Percentiles rank a stretch among this genome's conserved stretches.
Evolutionary conservation across 2,888 invertebrate genomes (phyloP).

Genomic region (Chymomyza caudatula): DNA sequence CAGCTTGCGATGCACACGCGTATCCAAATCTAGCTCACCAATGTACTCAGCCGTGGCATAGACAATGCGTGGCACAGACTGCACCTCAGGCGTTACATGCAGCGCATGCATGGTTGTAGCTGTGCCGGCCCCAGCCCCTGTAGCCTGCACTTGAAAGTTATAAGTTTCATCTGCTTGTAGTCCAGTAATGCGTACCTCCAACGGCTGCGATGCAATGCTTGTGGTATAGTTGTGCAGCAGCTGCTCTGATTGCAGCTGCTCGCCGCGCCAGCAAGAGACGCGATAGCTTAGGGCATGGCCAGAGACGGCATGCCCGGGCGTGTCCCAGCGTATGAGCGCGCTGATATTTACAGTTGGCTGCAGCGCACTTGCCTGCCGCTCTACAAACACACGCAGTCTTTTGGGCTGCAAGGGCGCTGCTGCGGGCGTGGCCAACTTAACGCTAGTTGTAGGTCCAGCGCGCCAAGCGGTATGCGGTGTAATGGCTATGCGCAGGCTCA

Average conservation of each 20-base stretch:
- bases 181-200: constrained; percentile 80
- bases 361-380: constrained; percentile 78
- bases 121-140: constrained; percentile 88
- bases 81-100: constrained; percentile 83
- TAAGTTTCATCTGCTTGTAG: constrained; percentile 83
- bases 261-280: constrained; percentile 82
- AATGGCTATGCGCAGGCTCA: constrained; percentile 85
- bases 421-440: constrained; percentile 86
- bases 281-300: constrained; percentile 81
- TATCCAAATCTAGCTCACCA: constrained; percentile 87
- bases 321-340: constrained; percentile 89
- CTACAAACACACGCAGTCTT: constrained; percentile 86
- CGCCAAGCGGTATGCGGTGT: constrained; percentile 93
- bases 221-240: constrained; percentile 56
- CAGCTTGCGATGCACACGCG: constrained; percentile 81
- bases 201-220: constrained; percentile 60
- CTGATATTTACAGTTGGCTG: constrained; percentile 75
- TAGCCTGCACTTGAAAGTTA: constrained; percentile 87
- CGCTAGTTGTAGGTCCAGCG: constrained; percentile 82
- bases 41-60: constrained; percentile 86
- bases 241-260: constrained; percentile 57
- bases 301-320: constrained; percentile 83
- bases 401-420: constrained; percentile 88
- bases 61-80: constrained; percentile 89
- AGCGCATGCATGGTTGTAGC: constrained; percentile 80